Conservation (phyloP, 2,113 vertebrate species). For the Chaetodon auriga region DNA sequence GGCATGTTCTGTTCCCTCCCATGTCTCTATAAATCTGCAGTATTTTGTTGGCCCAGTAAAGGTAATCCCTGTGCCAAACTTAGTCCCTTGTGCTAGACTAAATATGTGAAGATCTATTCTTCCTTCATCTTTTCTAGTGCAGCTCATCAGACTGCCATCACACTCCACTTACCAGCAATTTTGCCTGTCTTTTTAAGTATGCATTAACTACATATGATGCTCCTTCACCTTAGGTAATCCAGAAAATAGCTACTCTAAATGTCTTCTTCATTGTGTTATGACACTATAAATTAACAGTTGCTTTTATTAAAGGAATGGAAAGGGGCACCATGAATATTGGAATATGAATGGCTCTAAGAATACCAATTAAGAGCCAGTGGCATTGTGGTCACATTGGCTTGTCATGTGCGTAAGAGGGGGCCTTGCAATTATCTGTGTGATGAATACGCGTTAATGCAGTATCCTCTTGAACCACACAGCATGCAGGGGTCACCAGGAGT, state of each 20-base stretch:
- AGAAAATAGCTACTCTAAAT: conserved; percentile 63
- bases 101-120: conserved; percentile 39
- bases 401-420: conserved; percentile 62
- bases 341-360: conserved; percentile 67
- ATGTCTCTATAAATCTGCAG: neutral
- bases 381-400: conserved; percentile 64
- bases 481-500: conserved; percentile 65
- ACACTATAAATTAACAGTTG: conserved; percentile 74
- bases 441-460: conserved; percentile 69
- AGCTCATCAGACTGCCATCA: conserved; percentile 67
- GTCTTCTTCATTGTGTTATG: conserved; percentile 66
- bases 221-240: conserved; percentile 72
- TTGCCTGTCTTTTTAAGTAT: conserved; percentile 59
- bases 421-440: conserved; percentile 75
- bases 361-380: conserved; percentile 68
- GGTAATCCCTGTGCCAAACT: neutral
- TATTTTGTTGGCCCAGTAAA: conserved; percentile 7
- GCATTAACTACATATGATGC: conserved; percentile 58
- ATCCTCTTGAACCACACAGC: conserved; percentile 66
- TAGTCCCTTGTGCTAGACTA: conserved; percentile 4
- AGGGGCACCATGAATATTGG: conserved; percentile 65
- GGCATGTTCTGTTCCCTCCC: neutral
- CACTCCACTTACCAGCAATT: conserved; percentile 58
- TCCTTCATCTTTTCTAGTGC: conserved; percentile 34
- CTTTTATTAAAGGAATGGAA: conserved; percentile 75